Conservation (phyloP, 2,888 invertebrate genomes). For the Endotricha flammealis region DNA sequence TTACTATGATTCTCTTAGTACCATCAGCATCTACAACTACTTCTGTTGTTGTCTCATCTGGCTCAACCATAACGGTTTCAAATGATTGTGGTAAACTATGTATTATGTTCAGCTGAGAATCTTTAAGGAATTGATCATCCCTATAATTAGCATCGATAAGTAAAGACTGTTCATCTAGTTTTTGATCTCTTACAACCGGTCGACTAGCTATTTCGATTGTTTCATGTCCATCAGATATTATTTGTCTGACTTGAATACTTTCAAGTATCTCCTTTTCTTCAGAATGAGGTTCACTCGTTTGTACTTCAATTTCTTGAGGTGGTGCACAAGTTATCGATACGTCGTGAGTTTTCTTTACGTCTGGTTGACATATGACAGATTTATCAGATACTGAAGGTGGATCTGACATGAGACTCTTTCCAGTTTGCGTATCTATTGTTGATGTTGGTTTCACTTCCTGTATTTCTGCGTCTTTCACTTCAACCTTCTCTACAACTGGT, state of each 20-base stretch:
- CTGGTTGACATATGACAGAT: constrained; percentile 60
- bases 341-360: constrained; percentile 58
- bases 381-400: constrained; percentile 58
- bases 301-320: constrained; percentile 79
- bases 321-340: constrained; percentile 73
- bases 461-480: constrained; percentile 23
- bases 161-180: constrained; percentile 79
- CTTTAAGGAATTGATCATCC: constrained; percentile 70
- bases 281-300: constrained; percentile 75
- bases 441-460: constrained; percentile 34
- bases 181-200: constrained; percentile 69
- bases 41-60: constrained; percentile 89
- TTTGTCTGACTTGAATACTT: constrained; percentile 82
- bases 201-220: constrained; percentile 85
- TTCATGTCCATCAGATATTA: constrained; percentile 80
- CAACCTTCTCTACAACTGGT: constrained; percentile 28
- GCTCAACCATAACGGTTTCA: constrained; percentile 89
- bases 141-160: constrained; percentile 86
- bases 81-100: constrained; percentile 87
- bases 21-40: constrained; percentile 90
- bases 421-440: constrained; percentile 83
- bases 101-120: constrained; percentile 83
- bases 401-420: constrained; percentile 76
- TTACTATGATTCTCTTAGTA: constrained; percentile 87
- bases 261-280: constrained; percentile 74